A percentile compares a stretch with the other conserved stretches of the same genome.
These are phyloP conservation scores for Apomyelois bistriatella DNA, from an alignment of 2,888 invertebrate genomes.

Conservation along the genomic window DNA sequence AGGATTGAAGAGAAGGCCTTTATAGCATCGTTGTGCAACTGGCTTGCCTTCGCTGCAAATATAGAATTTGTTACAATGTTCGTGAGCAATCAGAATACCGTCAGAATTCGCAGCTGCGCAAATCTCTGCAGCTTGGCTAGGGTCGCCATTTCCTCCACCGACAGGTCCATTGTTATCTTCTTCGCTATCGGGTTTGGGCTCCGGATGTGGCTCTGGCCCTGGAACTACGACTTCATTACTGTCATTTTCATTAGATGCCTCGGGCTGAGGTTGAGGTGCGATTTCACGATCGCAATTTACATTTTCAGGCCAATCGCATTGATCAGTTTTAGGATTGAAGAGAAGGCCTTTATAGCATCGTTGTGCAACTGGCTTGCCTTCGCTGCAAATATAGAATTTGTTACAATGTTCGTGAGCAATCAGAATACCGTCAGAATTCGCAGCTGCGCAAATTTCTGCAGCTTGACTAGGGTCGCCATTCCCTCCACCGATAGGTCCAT, in stretches of 20 bases:
- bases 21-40: slow-evolving; percentile 25
- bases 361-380: slow-evolving; percentile 26
- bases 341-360: slow-evolving; percentile 23
- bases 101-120: slow-evolving; percentile 31
- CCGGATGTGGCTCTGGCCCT: neutral
- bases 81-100: slow-evolving; percentile 32
- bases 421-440: slow-evolving; percentile 23
- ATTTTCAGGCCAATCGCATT: slow-evolving; percentile 25
- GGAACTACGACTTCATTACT: slow-evolving; percentile 3
- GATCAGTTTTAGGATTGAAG: slow-evolving; percentile 17
- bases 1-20: slow-evolving; percentile 30
- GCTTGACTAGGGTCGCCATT: slow-evolving; percentile 32
- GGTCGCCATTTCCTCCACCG: neutral
- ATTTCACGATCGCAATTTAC: slow-evolving; percentile 18
- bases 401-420: slow-evolving; percentile 38
- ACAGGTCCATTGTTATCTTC: slow-evolving; percentile 10
- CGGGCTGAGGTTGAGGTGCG: slow-evolving; percentile 2
- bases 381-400: slow-evolving; percentile 32
- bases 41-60: slow-evolving; percentile 31
- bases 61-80: slow-evolving; percentile 42
- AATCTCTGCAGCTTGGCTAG: slow-evolving; percentile 17
- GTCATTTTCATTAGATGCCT: slow-evolving; percentile 19
- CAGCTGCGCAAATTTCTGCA: slow-evolving; percentile 30
- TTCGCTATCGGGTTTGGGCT: neutral
- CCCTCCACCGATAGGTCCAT: slow-evolving; percentile 11